Percentiles rank a stretch among this genome's conserved stretches.
Conservation (phyloP, 2,888 invertebrate species). For the Nemoura dubitans region DNA sequence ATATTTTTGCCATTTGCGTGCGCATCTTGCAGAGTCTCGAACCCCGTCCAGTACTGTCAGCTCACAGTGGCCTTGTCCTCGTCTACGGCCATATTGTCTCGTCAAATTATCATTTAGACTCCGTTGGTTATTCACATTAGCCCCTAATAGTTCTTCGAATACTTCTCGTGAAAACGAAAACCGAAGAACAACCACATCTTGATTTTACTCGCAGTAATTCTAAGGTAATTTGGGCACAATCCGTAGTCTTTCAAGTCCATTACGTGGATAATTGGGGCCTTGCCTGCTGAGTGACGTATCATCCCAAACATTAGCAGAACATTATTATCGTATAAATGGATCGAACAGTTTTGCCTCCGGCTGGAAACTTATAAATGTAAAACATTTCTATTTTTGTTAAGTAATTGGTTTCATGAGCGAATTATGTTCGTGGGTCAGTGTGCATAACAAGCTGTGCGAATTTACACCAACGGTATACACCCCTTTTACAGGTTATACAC, state of each 20-base stretch:
- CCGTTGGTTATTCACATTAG: background rate
- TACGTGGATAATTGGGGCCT: background rate
- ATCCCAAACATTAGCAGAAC: conserved; percentile 4
- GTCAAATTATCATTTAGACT: background rate
- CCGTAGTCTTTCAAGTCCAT: background rate
- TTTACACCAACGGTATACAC: background rate
- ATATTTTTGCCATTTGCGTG: background rate
- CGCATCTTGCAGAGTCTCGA: background rate
- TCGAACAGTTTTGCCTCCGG: background rate
- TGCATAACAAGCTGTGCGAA: background rate
- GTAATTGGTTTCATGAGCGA: too few relatives aligned
- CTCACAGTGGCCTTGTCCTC: background rate
- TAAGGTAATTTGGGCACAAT: background rate
- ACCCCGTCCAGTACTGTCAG: background rate
- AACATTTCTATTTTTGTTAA: background rate
- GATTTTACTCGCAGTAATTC: background rate
- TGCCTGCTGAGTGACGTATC: conserved; percentile 7
- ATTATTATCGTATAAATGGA: background rate
- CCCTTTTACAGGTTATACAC: conserved; percentile 3
- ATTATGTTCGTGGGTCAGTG: background rate
- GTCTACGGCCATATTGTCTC: conserved; percentile 2
- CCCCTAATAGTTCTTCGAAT: background rate
- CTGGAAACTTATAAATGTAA: background rate
- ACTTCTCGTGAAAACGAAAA: background rate
- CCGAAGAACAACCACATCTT: background rate